Evolutionary conservation across 2,888 invertebrate genomes (phyloP).

Genomic region (Heliconius aoede): DNA sequence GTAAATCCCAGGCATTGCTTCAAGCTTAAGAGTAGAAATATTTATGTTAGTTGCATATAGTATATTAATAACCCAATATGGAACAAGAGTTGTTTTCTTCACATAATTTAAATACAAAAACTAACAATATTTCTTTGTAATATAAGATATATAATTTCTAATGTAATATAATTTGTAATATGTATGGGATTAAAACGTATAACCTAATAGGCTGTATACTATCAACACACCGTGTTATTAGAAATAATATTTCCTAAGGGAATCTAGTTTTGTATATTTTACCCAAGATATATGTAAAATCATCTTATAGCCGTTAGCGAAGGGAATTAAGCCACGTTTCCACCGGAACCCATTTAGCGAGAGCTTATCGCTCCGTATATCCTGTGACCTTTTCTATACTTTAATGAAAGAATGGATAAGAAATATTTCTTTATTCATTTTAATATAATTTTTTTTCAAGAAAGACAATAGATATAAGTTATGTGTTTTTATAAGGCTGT

Average conservation of each 20-base stretch:
- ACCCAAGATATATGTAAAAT: not conserved
- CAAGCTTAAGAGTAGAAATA: no score
- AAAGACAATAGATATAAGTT: no score
- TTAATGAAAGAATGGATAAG: not conserved
- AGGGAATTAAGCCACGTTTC: conserved; percentile 25
- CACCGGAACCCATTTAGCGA: conserved; percentile 17
- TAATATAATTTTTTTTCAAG: no score
- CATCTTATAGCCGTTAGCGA: conserved; percentile 6
- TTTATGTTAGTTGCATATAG: no score
- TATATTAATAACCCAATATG: no score
- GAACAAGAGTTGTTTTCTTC: no score
- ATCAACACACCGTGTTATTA: not conserved
- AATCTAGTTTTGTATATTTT: not conserved
- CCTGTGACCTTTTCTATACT: conserved; percentile 18
- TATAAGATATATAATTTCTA: no score
- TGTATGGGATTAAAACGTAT: not conserved
- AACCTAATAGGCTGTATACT: not conserved
- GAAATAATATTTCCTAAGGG: not conserved
- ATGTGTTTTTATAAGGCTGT: no score
- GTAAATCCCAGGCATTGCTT: no score
- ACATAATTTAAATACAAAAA: no score
- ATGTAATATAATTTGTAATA: no score
- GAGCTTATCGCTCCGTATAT: conserved; percentile 32
- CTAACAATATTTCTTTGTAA: no score
- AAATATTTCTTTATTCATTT: not conserved